Evolutionary conservation across 2,113 vertebrate genomes (phyloP), one percentile per base, ranked within the genome.

Genomic region (Heptranchias perlo): DNA sequence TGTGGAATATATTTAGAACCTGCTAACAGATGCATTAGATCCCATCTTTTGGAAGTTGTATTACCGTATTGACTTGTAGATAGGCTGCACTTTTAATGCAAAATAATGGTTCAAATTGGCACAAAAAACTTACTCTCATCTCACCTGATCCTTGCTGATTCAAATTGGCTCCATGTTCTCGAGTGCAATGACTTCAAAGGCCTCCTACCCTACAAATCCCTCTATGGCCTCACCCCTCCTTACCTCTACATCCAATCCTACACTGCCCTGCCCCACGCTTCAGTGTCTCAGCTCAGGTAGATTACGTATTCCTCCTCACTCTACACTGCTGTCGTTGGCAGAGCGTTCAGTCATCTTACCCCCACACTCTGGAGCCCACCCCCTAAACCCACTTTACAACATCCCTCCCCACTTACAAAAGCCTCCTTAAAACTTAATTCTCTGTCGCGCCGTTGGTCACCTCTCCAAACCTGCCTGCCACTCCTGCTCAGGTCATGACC

Each of bases 321-420:
- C 44, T 86, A 18, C 25, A 31, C 49, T 13, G 25, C 49, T 47
- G 52, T 52, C 86, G 54, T 25, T 28, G 52, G 47, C 44, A 1
- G 49, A 31, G 25, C 2, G 25, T 52, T 52, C 49, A 52, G 0
- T 35, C 3, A 52, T 10, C 73, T 86, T n/a, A 78, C 13, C 49
- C 16, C 76, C 31, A 44, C 94, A 97, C 96, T 25, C 49, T 61
- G 25, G 52, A 16, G 1, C 31, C 96, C 31, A 0, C 21, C 10
- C 49, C 58, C 87, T 96, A 47, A 97, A 97, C 49, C 23, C 78
- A 84, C 18, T 84, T 84, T 84, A 39, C 78, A 84, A 84, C n/a
- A 31, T 13, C 25, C 49, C 86, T 89, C 4, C 84, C 47, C 47
- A 87, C 49, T 89, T 54, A 89, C 10, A 54, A 28, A 86, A 89